Base-by-base conservation (phyloP, 1,140 invertebrate genomes). In the Rhagoletis zephyria region DNA sequence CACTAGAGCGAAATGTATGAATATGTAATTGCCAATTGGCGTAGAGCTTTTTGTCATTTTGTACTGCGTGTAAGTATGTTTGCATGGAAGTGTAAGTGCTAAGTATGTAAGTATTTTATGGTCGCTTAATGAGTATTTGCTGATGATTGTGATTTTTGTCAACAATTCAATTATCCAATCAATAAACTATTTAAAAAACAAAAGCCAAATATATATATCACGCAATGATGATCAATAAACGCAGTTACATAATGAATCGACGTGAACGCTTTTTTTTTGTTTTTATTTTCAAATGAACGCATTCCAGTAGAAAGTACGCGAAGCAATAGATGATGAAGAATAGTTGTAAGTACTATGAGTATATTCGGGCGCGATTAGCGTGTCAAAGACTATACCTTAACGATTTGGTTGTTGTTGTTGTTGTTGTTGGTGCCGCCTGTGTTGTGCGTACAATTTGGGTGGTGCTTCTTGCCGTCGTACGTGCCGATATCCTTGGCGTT, bases 401-500 rank as follows among this genome's bases (percentile, higher is more conserved):
- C 60, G 85, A 60, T 30, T 63, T 85, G 2, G 86, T 59, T 87
- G 87, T 30, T 56, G 87, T 87, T 16, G 86, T 59, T 87, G 87
- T 30, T 56, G 87, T 87, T 4, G 87, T 30, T 56, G 87, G 85
- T 4, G 87, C 48, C 7, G 87, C 19, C 14, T 65, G 45, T 10
- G 87, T 87, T 9, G 87, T 87, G 4, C 40, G 77, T n/a, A 64
- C 16, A 30, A 85, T 1, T 65, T 87, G 87, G 7, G 87, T 74
- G 7, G 48, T 85, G 12, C 59, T 74, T 19, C 19, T 85, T 3
- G 48, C 48, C 56, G 70, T 85, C 10, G 85, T 88, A 63, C 86
- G 90, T 89, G 89, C 90, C 81, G 90, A 90, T 10, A 89, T 87
- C 74, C 88, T 59, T 30, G 70, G 51, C 30, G 64, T 40, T 88